Percentiles rank a stretch among this genome's conserved stretches.
Conservation (phyloP, 2,888 invertebrate genomes). For the Slavum lentiscoides region DNA sequence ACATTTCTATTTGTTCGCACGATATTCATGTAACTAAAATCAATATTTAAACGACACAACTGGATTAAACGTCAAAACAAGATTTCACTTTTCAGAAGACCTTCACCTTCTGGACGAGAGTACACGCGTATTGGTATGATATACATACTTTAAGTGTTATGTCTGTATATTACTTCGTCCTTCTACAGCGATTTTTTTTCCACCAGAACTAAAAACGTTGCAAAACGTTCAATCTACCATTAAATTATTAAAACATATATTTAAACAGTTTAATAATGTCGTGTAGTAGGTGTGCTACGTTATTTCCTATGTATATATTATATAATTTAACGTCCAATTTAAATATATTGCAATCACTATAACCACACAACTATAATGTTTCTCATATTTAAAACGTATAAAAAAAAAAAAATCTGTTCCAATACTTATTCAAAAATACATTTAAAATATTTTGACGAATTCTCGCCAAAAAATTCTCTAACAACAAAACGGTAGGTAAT, state of each 20-base stretch:
- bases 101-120: slow-evolving; percentile 25
- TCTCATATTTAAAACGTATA: too few relatives aligned
- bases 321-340: background rate
- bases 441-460: too few relatives aligned
- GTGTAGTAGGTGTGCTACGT: background rate
- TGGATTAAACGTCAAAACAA: background rate
- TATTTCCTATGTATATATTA: background rate
- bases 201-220: slow-evolving; percentile 49
- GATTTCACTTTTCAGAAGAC: slow-evolving; percentile 34
- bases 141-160: background rate
- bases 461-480: too few relatives aligned
- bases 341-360: background rate
- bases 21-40: too few relatives aligned
- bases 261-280: background rate
- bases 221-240: slow-evolving; percentile 47
- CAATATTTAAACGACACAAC: background rate
- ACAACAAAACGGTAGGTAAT: too few relatives aligned
- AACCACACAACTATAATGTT: too few relatives aligned
- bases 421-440: too few relatives aligned
- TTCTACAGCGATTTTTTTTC: slow-evolving; percentile 20
- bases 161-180: slow-evolving; percentile 13
- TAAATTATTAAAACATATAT: slow-evolving; percentile 14
- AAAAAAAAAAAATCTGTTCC: too few relatives aligned
- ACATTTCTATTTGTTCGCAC: too few relatives aligned
- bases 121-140: too few relatives aligned